Evolutionary conservation across 2,888 invertebrate species (phyloP).

Genomic region (Metacarcinus magister): DNA sequence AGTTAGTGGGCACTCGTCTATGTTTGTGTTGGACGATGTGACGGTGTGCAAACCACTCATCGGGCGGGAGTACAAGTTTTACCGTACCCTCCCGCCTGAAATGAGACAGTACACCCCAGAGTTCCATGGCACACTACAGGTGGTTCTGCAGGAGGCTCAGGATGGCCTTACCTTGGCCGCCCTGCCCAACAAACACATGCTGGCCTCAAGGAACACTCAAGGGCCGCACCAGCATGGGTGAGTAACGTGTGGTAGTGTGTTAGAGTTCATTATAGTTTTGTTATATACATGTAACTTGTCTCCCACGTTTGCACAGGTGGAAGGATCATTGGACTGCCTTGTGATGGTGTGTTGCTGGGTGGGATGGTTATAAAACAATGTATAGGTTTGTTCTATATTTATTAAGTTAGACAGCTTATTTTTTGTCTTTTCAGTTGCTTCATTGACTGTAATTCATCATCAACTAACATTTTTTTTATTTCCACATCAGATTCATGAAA

Average conservation of each 20-base stretch:
- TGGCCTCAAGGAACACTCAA: conserved; percentile 70
- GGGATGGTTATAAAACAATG: too few species aligned
- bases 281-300: too few species aligned
- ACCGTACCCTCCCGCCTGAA: conserved; percentile 86
- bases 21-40: conserved; percentile 86
- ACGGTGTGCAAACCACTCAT: conserved; percentile 87
- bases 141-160: conserved; percentile 83
- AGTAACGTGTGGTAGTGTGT: neutral
- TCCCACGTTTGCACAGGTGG: too few species aligned
- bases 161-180: conserved; percentile 81
- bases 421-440: neutral
- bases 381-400: too few species aligned
- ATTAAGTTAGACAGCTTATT: neutral
- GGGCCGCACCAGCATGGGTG: conserved; percentile 78
- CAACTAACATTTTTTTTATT: neutral
- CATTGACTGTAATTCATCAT: neutral
- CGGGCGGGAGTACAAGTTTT: conserved; percentile 86
- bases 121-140: conserved; percentile 86
- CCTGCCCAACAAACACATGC: conserved; percentile 81
- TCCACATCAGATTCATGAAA: too few species aligned
- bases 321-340: too few species aligned
- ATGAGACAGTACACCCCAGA: conserved; percentile 86
- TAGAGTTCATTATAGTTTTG: too few species aligned
- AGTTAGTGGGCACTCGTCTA: conserved; percentile 87
- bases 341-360: too few species aligned